Conservation (phyloP, 2,797 vertebrate species). For the Adelosebastes latens region DNA sequence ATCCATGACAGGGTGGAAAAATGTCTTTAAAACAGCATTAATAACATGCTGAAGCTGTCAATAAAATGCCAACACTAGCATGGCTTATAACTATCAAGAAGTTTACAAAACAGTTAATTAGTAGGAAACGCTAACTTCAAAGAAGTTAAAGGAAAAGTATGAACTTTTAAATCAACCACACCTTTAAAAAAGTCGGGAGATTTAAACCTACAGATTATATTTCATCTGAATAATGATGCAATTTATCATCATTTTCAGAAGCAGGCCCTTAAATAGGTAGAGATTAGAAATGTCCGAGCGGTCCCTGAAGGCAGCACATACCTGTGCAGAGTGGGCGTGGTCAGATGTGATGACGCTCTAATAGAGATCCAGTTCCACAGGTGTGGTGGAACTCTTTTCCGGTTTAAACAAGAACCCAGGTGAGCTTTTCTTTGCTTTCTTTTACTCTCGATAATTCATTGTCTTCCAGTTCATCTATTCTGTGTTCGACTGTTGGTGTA, state of each 20-base stretch:
- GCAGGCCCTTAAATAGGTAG: too few species aligned
- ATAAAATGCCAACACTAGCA: too few species aligned
- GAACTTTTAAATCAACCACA: not conserved
- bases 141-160: not conserved
- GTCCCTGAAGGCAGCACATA: conserved; percentile 31
- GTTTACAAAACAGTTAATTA: not conserved
- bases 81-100: not conserved
- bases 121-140: not conserved
- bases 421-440: not conserved
- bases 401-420: conserved; percentile 1
- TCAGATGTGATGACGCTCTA: not conserved
- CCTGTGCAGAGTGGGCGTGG: conserved; percentile 15
- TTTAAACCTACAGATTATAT: not conserved
- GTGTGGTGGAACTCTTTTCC: conserved; percentile 16
- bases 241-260: not conserved
- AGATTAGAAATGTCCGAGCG: not conserved
- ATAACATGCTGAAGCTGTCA: too few species aligned
- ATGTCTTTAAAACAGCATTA: not conserved
- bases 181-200: not conserved
- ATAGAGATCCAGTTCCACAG: not conserved
- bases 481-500: not conserved
- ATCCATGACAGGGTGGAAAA: not conserved
- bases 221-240: not conserved
- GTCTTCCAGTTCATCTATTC: fast-evolving
- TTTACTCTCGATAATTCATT: not conserved